Evolutionary conservation across 2,888 invertebrate species (phyloP).

Genomic region (Allophyes oxyacanthae): DNA sequence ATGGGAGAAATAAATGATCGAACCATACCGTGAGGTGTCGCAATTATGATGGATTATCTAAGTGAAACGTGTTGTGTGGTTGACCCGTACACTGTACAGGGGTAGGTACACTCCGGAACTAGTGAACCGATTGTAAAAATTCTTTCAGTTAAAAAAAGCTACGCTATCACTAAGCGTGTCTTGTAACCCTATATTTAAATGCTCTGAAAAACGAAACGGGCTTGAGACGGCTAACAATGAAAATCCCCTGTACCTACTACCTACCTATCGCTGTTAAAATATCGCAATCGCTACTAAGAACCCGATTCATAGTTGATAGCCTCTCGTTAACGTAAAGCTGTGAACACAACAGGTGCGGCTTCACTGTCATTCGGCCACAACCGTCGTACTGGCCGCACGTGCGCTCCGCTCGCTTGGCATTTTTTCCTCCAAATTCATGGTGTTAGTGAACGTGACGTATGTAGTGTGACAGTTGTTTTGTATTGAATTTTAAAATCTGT

Average conservation of each 20-base stretch:
- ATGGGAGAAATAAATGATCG: too few relatives aligned
- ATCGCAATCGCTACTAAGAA: conserved; percentile 23
- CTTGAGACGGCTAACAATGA: conserved; percentile 21
- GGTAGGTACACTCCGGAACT: too few relatives aligned
- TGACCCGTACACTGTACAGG: too few relatives aligned
- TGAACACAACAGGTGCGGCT: conserved; percentile 79
- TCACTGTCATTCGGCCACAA: conserved; percentile 69
- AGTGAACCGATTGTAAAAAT: too few relatives aligned
- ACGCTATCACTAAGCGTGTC: too few relatives aligned
- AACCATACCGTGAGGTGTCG: too few relatives aligned
- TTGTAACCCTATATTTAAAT: too few relatives aligned
- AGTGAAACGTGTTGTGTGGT: too few relatives aligned
- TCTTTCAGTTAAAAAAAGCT: too few relatives aligned
- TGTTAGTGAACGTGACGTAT: conserved; percentile 53
- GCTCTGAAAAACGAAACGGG: conserved; percentile 10
- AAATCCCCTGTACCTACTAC: too few relatives aligned
- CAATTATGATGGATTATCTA: too few relatives aligned
- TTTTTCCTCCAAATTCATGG: conserved; percentile 47
- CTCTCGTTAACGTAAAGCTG: conserved; percentile 54
- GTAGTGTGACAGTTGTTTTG: conserved; percentile 38
- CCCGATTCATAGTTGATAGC: conserved; percentile 42
- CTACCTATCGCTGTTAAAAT: conserved; percentile 6
- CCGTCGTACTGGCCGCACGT: conserved; percentile 72
- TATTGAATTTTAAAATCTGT: conserved; percentile 14
- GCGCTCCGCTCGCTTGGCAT: conserved; percentile 35